Percentiles rank a stretch among this genome's conserved stretches.
These are phyloP conservation scores for Hyla sarda DNA, from an alignment of 2,113 vertebrate genomes.

Conservation along the genomic window DNA sequence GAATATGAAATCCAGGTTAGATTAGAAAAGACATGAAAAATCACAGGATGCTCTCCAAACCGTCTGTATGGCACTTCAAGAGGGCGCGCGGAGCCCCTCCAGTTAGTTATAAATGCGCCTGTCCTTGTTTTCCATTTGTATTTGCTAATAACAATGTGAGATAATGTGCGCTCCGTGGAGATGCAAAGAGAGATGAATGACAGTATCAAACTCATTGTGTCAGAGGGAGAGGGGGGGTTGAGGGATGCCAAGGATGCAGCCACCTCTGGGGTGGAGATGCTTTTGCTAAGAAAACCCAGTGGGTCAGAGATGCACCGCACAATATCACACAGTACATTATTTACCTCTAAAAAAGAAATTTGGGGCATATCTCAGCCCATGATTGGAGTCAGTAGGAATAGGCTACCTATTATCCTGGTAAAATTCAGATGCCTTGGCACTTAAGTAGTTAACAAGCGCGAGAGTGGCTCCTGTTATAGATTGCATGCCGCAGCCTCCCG, in stretches of 20 bases:
- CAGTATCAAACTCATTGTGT: slow-evolving; percentile 53
- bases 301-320: neutral
- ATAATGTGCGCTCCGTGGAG: slow-evolving; percentile 52
- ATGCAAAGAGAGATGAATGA: slow-evolving; percentile 57
- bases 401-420: neutral
- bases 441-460: slow-evolving; percentile 35
- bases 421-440: neutral
- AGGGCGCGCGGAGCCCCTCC: slow-evolving; percentile 26
- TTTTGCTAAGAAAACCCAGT: neutral
- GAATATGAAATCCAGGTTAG: slow-evolving; percentile 47
- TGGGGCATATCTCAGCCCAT: neutral
- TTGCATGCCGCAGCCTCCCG: slow-evolving; percentile 50
- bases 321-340: slow-evolving; percentile 4
- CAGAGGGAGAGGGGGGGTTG: slow-evolving; percentile 27
- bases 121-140: slow-evolving; percentile 60
- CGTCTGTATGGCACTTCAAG: slow-evolving; percentile 7
- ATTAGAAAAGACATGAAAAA: slow-evolving; percentile 50
- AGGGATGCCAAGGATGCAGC: slow-evolving; percentile 22
- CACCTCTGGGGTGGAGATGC: slow-evolving; percentile 15
- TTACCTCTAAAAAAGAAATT: neutral
- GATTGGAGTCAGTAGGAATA: neutral
- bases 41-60: slow-evolving; percentile 24
- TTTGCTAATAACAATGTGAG: slow-evolving; percentile 60
- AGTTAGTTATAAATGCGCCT: slow-evolving; percentile 57
- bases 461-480: slow-evolving; percentile 44